Evolutionary conservation across 2,888 invertebrate genomes (phyloP).

Genomic region (Erannis defoliaria): DNA sequence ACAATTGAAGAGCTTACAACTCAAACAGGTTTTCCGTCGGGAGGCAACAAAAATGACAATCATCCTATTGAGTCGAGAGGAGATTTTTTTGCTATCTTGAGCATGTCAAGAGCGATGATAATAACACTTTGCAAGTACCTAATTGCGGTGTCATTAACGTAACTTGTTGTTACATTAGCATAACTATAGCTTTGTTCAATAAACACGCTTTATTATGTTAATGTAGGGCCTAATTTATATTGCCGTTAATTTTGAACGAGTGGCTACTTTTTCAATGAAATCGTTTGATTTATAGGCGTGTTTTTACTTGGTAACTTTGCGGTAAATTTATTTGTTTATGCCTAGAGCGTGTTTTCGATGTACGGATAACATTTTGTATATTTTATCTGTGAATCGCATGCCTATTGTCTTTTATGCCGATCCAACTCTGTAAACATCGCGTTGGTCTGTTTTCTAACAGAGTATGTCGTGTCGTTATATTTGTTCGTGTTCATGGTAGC

Average conservation of each 20-base stretch:
- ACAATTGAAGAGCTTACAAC: constrained; percentile 47
- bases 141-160: constrained; percentile 61
- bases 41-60: constrained; percentile 62
- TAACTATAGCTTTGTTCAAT: constrained; percentile 52
- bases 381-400: constrained; percentile 41
- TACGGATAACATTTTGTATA: constrained; percentile 37
- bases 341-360: constrained; percentile 24
- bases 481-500: constrained; percentile 41
- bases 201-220: constrained; percentile 41
- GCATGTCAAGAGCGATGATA: constrained; percentile 58
- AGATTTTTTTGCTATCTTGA: constrained; percentile 54
- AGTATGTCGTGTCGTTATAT: constrained; percentile 38
- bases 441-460: constrained; percentile 38
- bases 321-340: constrained; percentile 35
- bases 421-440: constrained; percentile 39
- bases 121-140: constrained; percentile 59
- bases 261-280: constrained; percentile 31
- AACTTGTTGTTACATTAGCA: constrained; percentile 57
- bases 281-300: constrained; percentile 35
- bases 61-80: constrained; percentile 57
- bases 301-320: constrained; percentile 34
- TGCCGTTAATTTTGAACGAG: constrained; percentile 36
- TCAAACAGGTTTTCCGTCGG: constrained; percentile 55
- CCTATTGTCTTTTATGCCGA: constrained; percentile 38
- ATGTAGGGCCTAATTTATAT: constrained; percentile 41